A percentile compares a stretch with the other conserved stretches of the same genome.
These are phyloP conservation scores for Galerucella nymphaeae DNA, from an alignment of 2,888 invertebrate species.

Conservation along the genomic window DNA sequence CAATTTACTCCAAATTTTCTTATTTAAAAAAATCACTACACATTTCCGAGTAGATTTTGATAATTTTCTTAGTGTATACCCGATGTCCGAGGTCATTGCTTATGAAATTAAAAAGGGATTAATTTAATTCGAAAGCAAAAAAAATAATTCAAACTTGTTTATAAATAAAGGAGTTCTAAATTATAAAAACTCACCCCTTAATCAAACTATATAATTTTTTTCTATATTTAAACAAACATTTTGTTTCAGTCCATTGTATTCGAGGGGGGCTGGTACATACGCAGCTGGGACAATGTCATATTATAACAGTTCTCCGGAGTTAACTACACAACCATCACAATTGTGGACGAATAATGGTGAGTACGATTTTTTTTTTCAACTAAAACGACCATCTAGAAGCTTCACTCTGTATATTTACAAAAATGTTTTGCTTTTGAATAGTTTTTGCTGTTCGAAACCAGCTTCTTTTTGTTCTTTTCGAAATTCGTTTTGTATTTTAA, in stretches of 20 bases:
- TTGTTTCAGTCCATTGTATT: constrained; percentile 59
- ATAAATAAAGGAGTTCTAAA: no score
- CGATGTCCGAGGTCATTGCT: no score
- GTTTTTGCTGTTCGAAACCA: background rate
- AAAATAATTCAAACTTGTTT: no score
- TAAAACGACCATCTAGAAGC: no score
- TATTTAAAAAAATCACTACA: no score
- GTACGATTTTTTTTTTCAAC: constrained; percentile 35
- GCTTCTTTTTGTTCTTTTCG: background rate
- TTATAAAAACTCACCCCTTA: no score
- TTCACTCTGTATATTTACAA: background rate
- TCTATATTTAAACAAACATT: constrained; percentile 24
- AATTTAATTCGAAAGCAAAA: no score
- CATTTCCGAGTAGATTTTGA: no score
- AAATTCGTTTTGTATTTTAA: background rate
- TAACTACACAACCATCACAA: constrained; percentile 56
- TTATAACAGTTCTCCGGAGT: constrained; percentile 59
- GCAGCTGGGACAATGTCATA: constrained; percentile 57
- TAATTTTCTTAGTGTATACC: no score
- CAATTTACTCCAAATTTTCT: no score
- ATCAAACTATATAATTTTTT: no score
- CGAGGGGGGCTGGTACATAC: constrained; percentile 54
- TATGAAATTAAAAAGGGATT: no score
- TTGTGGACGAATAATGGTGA: constrained; percentile 62
- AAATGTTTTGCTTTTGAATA: background rate